These are phyloP conservation scores for Xiphophorus birchmanni DNA, from an alignment of 2,797 vertebrate species.

Conservation along the genomic window DNA sequence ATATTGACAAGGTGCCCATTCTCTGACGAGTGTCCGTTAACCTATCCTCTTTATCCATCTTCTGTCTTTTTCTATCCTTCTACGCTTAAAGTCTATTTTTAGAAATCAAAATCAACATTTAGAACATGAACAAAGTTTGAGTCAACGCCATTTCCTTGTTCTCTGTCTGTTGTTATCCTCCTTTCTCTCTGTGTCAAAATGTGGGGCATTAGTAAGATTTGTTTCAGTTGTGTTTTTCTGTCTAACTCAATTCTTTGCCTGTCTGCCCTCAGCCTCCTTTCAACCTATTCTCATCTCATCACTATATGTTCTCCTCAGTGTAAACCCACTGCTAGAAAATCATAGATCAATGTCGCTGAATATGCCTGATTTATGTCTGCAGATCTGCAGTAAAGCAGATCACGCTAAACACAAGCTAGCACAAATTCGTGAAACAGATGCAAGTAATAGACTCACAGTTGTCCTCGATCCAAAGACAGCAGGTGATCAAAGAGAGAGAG, in stretches of 20 bases:
- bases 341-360: background rate
- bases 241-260: background rate
- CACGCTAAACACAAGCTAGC: background rate
- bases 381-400: background rate
- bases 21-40: background rate
- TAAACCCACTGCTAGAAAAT: background rate
- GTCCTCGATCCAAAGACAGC: background rate
- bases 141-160: background rate
- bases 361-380: no score
- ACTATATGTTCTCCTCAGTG: background rate
- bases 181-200: background rate
- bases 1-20: slow-evolving; percentile 82
- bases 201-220: background rate
- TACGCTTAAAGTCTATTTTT: background rate
- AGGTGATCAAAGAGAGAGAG: background rate
- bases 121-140: background rate
- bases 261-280: background rate
- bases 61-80: background rate
- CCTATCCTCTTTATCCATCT: no score
- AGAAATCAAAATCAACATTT: background rate
- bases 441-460: background rate
- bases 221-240: background rate
- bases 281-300: background rate
- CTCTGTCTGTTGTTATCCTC: background rate
- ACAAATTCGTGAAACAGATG: background rate